These are phyloP conservation scores for Corynorhinus townsendii DNA, from an alignment of 2,113 vertebrate genomes.

Conservation along the genomic window DNA sequence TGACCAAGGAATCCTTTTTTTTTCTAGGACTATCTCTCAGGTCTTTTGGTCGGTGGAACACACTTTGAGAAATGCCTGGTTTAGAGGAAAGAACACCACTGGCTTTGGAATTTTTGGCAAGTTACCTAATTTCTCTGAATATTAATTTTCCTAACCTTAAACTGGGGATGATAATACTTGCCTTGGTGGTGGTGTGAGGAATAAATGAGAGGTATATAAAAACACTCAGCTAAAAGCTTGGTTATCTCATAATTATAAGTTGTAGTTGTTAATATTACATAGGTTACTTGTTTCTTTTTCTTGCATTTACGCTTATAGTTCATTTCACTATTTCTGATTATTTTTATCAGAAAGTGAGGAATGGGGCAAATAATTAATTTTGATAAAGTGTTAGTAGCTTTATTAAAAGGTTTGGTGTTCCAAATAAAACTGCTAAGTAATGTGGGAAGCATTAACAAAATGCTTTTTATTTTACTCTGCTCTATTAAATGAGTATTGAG, in stretches of 20 bases:
- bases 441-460: slow-evolving; percentile 6
- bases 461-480: slow-evolving; percentile 33
- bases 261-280: background rate
- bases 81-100: slow-evolving; percentile 75
- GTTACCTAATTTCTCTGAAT: slow-evolving; percentile 72
- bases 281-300: slow-evolving; percentile 29
- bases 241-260: background rate
- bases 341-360: slow-evolving; percentile 3
- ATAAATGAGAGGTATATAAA: slow-evolving; percentile 60
- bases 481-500: slow-evolving; percentile 21
- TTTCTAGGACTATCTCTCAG: slow-evolving; percentile 75
- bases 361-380: slow-evolving; percentile 32
- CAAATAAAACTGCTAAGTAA: slow-evolving; percentile 30
- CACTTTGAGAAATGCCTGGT: slow-evolving; percentile 76
- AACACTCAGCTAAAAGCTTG: slow-evolving; percentile 36
- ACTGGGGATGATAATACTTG: slow-evolving; percentile 69
- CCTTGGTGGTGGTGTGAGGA: slow-evolving; percentile 75
- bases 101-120: slow-evolving; percentile 75
- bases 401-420: slow-evolving; percentile 14
- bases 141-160: slow-evolving; percentile 68
- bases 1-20: slow-evolving; percentile 76
- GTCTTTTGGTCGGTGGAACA: slow-evolving; percentile 76
- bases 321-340: slow-evolving; percentile 24
- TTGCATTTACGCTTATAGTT: slow-evolving; percentile 26
- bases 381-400: slow-evolving; percentile 39